phyloP scores from a whole-genome alignment of 2,797 vertebrate genomes.

The Uromys caudimaculatus region DNA sequence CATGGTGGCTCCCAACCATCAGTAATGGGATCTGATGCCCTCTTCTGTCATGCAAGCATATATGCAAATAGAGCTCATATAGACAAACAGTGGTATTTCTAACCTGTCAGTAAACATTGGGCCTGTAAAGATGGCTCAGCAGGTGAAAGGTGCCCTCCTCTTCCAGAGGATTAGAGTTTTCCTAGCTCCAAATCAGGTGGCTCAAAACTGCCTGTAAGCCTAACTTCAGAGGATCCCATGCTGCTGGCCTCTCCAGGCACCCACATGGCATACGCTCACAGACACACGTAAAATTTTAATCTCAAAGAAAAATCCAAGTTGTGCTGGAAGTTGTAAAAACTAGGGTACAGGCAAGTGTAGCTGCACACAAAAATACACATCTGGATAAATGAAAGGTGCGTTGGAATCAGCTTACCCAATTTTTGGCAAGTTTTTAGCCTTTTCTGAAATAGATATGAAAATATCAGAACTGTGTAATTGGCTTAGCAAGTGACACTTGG shows the following conservation, averaged over 20 bases:
- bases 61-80: not conserved
- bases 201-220: not conserved
- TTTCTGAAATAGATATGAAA: not conserved
- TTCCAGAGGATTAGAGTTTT: not conserved
- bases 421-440: not conserved
- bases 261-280: too few species aligned
- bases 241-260: not conserved
- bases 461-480: not conserved
- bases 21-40: not conserved
- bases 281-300: not conserved
- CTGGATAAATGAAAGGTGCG: not conserved
- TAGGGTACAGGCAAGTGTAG: not conserved
- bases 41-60: not conserved
- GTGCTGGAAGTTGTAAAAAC: not conserved
- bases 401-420: not conserved
- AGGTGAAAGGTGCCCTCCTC: not conserved
- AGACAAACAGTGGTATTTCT: not conserved
- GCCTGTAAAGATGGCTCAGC: not conserved
- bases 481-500: too few species aligned
- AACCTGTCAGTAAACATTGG: not conserved
- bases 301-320: not conserved
- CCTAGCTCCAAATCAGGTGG: not conserved
- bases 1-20: not conserved
- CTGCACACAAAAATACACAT: not conserved
- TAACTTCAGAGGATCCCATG: not conserved